Conservation (phyloP, 2,797 vertebrate genomes). For the Coendou prehensilis region DNA sequence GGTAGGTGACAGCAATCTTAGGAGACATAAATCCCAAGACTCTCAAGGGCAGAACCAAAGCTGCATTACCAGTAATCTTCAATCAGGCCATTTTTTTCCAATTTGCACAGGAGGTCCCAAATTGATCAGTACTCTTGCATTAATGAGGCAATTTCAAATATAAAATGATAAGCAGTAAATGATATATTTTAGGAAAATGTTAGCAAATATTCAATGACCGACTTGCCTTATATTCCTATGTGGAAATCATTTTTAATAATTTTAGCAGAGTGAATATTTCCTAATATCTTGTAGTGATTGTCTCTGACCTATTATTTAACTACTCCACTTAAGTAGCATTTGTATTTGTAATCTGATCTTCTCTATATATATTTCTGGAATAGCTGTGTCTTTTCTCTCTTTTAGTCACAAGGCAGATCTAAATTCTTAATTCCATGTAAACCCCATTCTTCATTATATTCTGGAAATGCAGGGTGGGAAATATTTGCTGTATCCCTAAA, state of each 20-base stretch:
- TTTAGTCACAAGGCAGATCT: background rate
- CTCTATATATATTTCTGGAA: background rate
- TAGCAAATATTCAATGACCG: conserved; percentile 40
- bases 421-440: background rate
- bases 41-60: conserved; percentile 73
- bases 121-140: conserved; percentile 23
- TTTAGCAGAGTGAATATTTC: conserved; percentile 44
- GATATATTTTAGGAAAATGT: conserved; percentile 12
- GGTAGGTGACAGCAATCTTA: conserved; percentile 61
- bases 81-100: conserved; percentile 61
- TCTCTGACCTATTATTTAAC: background rate
- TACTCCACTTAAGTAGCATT: conserved; percentile 22
- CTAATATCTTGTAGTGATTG: background rate
- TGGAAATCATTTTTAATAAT: background rate
- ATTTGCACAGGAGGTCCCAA: conserved; percentile 47
- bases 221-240: background rate
- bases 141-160: conserved; percentile 48
- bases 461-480: background rate
- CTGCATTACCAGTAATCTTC: conserved; percentile 62
- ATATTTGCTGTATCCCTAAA: background rate
- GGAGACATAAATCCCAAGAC: conserved; percentile 71
- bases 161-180: conserved; percentile 40
- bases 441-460: background rate
- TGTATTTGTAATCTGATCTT: background rate
- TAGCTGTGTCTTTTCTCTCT: conserved; percentile 14